Conservation (phyloP, 2,113 vertebrate species). For the Varanus komodoensis region DNA sequence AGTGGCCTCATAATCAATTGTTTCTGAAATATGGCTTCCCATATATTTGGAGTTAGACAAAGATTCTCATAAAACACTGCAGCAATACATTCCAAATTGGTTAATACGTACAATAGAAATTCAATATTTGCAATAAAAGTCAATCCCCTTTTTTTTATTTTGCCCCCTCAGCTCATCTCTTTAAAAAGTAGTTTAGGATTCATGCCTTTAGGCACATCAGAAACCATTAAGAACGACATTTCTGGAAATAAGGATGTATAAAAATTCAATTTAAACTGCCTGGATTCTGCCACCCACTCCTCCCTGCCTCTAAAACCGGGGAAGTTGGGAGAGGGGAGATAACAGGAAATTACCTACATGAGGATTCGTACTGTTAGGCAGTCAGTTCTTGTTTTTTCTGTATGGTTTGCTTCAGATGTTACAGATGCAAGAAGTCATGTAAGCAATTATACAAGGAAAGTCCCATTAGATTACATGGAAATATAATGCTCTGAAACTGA, state of each 20-base stretch:
- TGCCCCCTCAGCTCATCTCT: slow-evolving; percentile 39
- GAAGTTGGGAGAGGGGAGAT: slow-evolving; percentile 69
- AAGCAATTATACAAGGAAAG: slow-evolving; percentile 62
- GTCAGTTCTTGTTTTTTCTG: slow-evolving; percentile 54
- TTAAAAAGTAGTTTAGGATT: slow-evolving; percentile 69
- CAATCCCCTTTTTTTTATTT: slow-evolving; percentile 49
- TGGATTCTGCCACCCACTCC: slow-evolving; percentile 62
- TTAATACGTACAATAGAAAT: slow-evolving; percentile 57
- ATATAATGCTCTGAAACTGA: slow-evolving; percentile 63
- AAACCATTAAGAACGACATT: slow-evolving; percentile 80
- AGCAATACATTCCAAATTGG: slow-evolving; percentile 47
- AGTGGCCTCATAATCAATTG: slow-evolving; percentile 43
- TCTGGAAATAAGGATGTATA: slow-evolving; percentile 78
- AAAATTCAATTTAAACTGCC: slow-evolving; percentile 77
- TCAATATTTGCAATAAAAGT: slow-evolving; percentile 33
- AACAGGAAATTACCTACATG: slow-evolving; percentile 71
- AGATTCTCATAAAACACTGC: slow-evolving; percentile 40
- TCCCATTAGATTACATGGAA: slow-evolving; percentile 48
- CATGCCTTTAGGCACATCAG: slow-evolving; percentile 78
- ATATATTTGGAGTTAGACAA: slow-evolving; percentile 59
- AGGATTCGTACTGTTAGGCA: slow-evolving; percentile 73
- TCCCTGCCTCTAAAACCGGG: slow-evolving; percentile 59
- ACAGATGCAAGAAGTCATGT: slow-evolving; percentile 70
- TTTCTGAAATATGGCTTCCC: slow-evolving; percentile 46
- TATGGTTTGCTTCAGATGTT: slow-evolving; percentile 59